Conservation (phyloP, 1,140 invertebrate species). For the Magallana angulata region DNA sequence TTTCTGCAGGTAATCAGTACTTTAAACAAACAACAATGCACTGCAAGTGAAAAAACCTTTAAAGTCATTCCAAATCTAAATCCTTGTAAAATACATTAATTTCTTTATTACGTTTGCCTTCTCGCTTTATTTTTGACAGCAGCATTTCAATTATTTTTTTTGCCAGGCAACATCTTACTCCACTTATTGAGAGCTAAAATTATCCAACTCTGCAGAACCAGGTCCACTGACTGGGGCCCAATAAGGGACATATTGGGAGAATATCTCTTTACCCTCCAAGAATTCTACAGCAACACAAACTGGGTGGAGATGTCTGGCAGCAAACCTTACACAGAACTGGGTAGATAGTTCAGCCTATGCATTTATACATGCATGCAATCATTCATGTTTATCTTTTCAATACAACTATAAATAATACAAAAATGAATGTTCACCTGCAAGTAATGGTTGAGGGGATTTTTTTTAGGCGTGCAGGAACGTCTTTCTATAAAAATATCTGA, state of each 20-base stretch:
- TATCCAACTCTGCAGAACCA: not conserved
- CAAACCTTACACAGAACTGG: constrained; percentile 37
- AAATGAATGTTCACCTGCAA: too few species aligned
- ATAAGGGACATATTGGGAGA: constrained; percentile 33
- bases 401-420: too few species aligned
- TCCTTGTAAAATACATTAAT: too few species aligned
- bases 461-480: not conserved
- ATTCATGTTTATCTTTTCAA: too few species aligned
- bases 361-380: not conserved
- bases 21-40: too few species aligned
- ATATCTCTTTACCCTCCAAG: constrained; percentile 55
- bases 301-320: constrained; percentile 56
- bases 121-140: too few species aligned
- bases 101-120: too few species aligned
- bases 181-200: constrained; percentile 11
- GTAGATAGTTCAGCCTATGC: constrained; percentile 21
- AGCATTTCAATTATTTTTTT: too few species aligned
- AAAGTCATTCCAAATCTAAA: too few species aligned
- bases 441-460: not conserved
- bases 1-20: not conserved
- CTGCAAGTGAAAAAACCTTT: too few species aligned
- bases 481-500: not conserved
- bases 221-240: not conserved
- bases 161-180: constrained; percentile 28
- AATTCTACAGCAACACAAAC: constrained; percentile 62